Conservation (phyloP, 2,113 vertebrate genomes). For the Microcebus jonahi region DNA sequence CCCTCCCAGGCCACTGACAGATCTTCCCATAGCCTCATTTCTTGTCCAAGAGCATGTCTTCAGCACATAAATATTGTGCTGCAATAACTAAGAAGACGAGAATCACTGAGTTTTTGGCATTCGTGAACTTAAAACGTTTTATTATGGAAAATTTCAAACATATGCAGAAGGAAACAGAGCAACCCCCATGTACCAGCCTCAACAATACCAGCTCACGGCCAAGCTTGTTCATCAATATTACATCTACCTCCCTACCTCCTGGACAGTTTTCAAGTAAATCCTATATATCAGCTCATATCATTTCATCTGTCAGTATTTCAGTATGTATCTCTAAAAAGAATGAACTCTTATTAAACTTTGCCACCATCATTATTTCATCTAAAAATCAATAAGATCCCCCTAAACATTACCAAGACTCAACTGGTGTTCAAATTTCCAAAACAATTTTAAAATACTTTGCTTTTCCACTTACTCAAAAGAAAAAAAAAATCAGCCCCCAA, state of each 20-base stretch:
- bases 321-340: neutral
- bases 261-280: neutral
- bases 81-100: conserved; percentile 2
- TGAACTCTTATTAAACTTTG: neutral
- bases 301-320: neutral
- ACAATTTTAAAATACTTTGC: neutral
- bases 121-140: conserved; percentile 22
- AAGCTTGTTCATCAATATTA: neutral
- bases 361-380: neutral
- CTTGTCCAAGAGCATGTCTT: neutral
- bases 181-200: neutral
- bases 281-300: neutral
- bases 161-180: neutral
- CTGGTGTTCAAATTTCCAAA: conserved; percentile 10
- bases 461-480: neutral
- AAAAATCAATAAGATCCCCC: neutral
- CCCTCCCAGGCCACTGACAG: neutral
- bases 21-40: neutral
- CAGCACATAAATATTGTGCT: neutral
- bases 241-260: neutral
- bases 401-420: neutral
- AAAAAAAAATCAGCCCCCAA: neutral
- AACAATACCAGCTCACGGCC: neutral
- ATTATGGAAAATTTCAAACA: neutral
- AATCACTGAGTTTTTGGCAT: neutral